Evolutionary conservation across 2,888 invertebrate species (phyloP).

Genomic region (Thumatha senex): DNA sequence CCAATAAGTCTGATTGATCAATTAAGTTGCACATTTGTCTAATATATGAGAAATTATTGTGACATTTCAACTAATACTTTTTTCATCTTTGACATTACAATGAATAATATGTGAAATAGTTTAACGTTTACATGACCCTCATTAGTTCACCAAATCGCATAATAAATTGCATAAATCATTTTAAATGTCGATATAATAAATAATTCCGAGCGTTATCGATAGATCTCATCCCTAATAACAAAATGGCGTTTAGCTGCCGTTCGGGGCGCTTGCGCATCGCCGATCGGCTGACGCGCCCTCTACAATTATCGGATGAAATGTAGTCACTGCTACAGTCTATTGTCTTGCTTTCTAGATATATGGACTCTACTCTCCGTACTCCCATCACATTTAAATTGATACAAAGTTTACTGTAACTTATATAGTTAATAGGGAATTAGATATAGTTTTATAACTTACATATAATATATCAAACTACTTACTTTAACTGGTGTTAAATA

Average conservation of each 20-base stretch:
- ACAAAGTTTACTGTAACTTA: conserved; percentile 14
- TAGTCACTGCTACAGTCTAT: conserved; percentile 58
- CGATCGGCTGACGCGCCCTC: conserved; percentile 52
- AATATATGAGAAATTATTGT: too few relatives aligned
- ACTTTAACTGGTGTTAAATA: neutral
- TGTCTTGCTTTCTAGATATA: conserved; percentile 52
- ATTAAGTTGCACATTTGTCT: too few relatives aligned
- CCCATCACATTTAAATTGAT: conserved; percentile 39
- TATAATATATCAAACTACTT: neutral
- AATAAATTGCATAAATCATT: conserved; percentile 11
- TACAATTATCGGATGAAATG: conserved; percentile 71
- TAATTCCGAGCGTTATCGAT: conserved; percentile 35
- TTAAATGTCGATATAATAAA: conserved; percentile 32
- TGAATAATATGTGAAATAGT: conserved; percentile 21
- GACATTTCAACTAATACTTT: conserved; percentile 2
- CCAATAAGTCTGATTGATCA: too few relatives aligned
- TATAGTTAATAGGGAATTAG: conserved; percentile 15
- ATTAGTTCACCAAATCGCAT: conserved; percentile 15
- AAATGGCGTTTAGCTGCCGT: conserved; percentile 70
- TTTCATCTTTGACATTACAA: conserved; percentile 24
- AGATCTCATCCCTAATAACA: conserved; percentile 47
- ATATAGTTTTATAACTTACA: conserved; percentile 23
- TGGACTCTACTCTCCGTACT: conserved; percentile 38
- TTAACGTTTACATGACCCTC: conserved; percentile 14
- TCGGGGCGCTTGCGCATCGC: conserved; percentile 55